Conservation (phyloP, 2,113 vertebrate species). For the Pungitius pungitius region DNA sequence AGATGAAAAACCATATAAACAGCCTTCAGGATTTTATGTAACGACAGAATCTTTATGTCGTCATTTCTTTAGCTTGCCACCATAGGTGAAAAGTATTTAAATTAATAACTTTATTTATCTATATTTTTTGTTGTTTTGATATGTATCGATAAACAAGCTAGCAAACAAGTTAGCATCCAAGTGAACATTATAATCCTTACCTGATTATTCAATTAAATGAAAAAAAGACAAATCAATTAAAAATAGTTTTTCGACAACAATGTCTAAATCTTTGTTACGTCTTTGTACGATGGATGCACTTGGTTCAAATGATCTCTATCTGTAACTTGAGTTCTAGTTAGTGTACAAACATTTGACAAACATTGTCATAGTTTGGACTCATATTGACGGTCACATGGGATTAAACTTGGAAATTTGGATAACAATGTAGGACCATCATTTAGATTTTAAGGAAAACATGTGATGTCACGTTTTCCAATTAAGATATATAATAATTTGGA, state of each 20-base stretch:
- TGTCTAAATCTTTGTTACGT: not conserved
- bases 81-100: not conserved
- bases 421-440: not conserved
- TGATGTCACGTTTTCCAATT: not conserved
- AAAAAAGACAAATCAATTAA: not conserved
- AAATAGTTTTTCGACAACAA: not conserved
- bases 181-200: not conserved
- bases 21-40: slow-evolving; percentile 21
- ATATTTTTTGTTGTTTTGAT: not conserved
- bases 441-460: not conserved
- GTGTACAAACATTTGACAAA: not conserved
- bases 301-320: not conserved
- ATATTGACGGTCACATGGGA: not conserved
- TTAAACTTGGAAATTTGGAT: not conserved
- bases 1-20: not conserved
- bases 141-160: not conserved
- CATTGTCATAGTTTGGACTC: not conserved
- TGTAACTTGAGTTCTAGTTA: not conserved
- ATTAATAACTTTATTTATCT: too few species aligned
- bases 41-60: slow-evolving; percentile 18
- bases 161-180: not conserved
- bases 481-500: not conserved
- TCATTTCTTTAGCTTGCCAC: not conserved
- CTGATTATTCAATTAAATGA: not conserved
- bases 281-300: not conserved